phyloP scores from a whole-genome alignment of 2,888 invertebrate species.

The Ptilodon capucinus region DNA sequence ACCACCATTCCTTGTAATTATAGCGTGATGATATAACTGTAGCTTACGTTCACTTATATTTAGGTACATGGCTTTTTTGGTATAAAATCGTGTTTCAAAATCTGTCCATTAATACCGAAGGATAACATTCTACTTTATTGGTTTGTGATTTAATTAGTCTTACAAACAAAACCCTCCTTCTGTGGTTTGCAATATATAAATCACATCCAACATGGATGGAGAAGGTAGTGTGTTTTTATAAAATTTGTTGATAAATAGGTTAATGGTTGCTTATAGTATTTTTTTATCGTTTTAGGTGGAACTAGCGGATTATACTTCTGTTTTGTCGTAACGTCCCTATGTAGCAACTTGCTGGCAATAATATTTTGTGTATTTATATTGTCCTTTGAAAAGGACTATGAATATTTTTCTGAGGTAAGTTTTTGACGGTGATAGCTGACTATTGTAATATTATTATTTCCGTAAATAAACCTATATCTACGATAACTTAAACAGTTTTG shows the following conservation, averaged over 20 bases:
- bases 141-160: too few relatives aligned
- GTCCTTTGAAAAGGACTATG: slow-evolving; percentile 72
- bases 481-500: too few relatives aligned
- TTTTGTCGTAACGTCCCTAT: slow-evolving; percentile 62
- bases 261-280: too few relatives aligned
- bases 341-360: slow-evolving; percentile 66
- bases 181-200: too few relatives aligned
- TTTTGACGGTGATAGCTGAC: not conserved
- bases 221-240: too few relatives aligned
- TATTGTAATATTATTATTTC: not conserved
- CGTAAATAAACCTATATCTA: not conserved
- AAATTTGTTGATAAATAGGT: too few relatives aligned
- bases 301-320: slow-evolving; percentile 59
- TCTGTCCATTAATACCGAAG: too few relatives aligned
- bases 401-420: slow-evolving; percentile 72
- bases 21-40: not conserved
- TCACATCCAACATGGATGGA: too few relatives aligned
- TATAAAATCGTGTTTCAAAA: too few relatives aligned
- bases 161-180: too few relatives aligned
- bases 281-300: slow-evolving; percentile 50
- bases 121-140: too few relatives aligned
- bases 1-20: not conserved
- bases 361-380: slow-evolving; percentile 73
- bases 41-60: not conserved
- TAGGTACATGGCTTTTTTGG: not conserved